A percentile compares a stretch with the other conserved stretches of the same genome.
phyloP scores from a whole-genome alignment of 2,888 invertebrate genomes.

The Creontiades dilutus region DNA sequence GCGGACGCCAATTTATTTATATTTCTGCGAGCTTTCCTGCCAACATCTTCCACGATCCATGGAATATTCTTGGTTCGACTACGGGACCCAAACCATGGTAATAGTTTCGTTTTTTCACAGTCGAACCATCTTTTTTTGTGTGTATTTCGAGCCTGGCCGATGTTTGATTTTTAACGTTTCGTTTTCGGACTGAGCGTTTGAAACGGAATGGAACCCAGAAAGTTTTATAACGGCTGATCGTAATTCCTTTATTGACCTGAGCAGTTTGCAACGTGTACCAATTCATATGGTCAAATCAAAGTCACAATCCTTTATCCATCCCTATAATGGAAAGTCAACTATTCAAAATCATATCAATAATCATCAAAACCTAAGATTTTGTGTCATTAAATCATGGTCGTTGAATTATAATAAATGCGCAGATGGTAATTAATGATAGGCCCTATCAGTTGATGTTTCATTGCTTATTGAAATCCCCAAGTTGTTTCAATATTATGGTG shows the following conservation, averaged over 20 bases:
- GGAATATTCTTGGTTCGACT: constrained; percentile 40
- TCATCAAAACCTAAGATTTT: too few species aligned
- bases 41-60: constrained; percentile 18
- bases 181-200: neutral
- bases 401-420: too few species aligned
- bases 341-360: too few species aligned
- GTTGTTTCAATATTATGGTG: too few species aligned
- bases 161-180: too few species aligned
- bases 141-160: neutral
- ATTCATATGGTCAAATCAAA: neutral
- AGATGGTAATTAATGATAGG: too few species aligned
- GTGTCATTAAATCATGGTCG: too few species aligned
- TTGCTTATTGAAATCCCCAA: too few species aligned
- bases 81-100: constrained; percentile 29
- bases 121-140: too few species aligned
- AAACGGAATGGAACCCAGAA: neutral
- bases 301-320: too few species aligned
- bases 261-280: neutral
- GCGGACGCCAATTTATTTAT: constrained; percentile 23
- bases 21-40: constrained; percentile 21
- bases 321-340: too few species aligned
- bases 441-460: too few species aligned
- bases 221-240: neutral
- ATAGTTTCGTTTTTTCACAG: neutral
- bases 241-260: neutral